phyloP scores from a whole-genome alignment of 2,888 invertebrate genomes.

The Lithophane ornitopus region DNA sequence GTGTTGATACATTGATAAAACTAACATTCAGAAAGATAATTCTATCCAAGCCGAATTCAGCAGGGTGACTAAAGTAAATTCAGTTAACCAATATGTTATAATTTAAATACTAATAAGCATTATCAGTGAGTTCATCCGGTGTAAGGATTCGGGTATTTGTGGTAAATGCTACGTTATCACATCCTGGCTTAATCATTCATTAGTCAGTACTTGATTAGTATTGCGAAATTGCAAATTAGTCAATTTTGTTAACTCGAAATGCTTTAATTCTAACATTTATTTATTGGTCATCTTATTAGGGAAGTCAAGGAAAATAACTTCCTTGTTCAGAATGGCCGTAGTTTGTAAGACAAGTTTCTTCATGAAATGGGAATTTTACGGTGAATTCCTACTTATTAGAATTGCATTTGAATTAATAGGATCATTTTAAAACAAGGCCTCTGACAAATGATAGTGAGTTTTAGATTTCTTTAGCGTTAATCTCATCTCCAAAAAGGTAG shows the following conservation, averaged over 20 bases:
- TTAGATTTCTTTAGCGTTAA: slow-evolving; percentile 9
- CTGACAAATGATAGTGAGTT: slow-evolving; percentile 12
- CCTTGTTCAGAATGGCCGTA: not conserved
- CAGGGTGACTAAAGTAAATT: slow-evolving; percentile 7
- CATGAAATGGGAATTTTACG: slow-evolving; percentile 5
- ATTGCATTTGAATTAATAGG: not conserved
- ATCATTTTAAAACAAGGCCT: not conserved
- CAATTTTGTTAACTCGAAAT: slow-evolving; percentile 53
- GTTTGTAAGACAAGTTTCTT: slow-evolving; percentile 13
- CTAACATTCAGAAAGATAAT: slow-evolving; percentile 28
- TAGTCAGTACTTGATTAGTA: slow-evolving; percentile 76
- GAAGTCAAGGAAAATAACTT: slow-evolving; percentile 9
- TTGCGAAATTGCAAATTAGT: slow-evolving; percentile 67
- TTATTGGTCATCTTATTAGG: slow-evolving; percentile 28
- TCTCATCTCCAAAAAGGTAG: slow-evolving; percentile 21
- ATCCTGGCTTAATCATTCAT: slow-evolving; percentile 83
- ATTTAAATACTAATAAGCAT: slow-evolving; percentile 69
- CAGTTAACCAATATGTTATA: slow-evolving; percentile 59
- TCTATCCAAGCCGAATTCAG: not conserved
- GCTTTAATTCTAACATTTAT: slow-evolving; percentile 25
- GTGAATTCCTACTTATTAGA: slow-evolving; percentile 15
- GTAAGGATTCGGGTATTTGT: slow-evolving; percentile 70
- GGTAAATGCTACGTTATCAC: slow-evolving; percentile 73
- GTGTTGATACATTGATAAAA: slow-evolving; percentile 23
- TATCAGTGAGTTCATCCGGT: slow-evolving; percentile 80